These are phyloP conservation scores for Parazoanthus atlanticus DNA, from an alignment of 92 coral and sea anemone species.

Conservation along the genomic window DNA sequence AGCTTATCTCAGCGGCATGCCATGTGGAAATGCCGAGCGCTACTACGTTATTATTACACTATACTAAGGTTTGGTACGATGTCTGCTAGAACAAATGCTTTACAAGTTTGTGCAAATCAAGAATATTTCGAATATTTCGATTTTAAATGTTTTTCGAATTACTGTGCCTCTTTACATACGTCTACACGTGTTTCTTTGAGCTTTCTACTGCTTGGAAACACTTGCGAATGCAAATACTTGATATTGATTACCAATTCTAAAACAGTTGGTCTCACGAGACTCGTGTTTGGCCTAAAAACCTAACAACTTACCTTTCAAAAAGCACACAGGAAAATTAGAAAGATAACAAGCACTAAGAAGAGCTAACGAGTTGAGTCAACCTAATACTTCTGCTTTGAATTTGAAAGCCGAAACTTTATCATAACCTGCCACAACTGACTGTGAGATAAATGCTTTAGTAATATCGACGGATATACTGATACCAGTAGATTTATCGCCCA, in stretches of 20 bases:
- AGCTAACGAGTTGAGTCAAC: not conserved
- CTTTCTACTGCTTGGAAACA: not conserved
- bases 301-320: not conserved
- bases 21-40: not conserved
- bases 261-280: not conserved
- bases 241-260: not conserved
- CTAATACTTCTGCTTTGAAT: not conserved
- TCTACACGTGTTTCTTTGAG: no score
- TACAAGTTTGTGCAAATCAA: not conserved
- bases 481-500: not conserved
- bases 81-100: not conserved
- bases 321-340: not conserved
- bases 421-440: not conserved
- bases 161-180: not conserved
- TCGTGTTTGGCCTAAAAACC: not conserved
- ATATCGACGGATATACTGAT: not conserved
- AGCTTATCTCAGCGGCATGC: not conserved
- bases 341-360: no score
- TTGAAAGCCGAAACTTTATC: not conserved
- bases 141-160: not conserved
- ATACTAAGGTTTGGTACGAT: not conserved
- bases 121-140: not conserved
- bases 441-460: not conserved
- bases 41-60: not conserved
- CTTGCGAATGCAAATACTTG: no score